A percentile compares a stretch with the other conserved stretches of the same genome.
phyloP scores from a whole-genome alignment of 2,888 invertebrate species.

The Scrobipalpa costella region DNA sequence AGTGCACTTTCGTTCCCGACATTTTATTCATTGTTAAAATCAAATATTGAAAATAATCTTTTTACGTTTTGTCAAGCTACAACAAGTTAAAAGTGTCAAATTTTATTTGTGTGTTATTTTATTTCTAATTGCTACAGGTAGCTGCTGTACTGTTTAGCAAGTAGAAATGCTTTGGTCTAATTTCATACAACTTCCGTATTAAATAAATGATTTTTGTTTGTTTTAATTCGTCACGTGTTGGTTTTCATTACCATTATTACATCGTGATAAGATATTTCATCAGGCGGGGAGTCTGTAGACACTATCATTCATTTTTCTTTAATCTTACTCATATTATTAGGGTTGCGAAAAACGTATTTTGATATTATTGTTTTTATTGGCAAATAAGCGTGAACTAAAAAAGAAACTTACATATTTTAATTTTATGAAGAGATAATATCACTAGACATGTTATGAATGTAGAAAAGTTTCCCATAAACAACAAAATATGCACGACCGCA shows the following conservation, averaged over 20 bases:
- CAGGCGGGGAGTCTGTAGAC: neutral
- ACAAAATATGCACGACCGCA: too few relatives aligned
- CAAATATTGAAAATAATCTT: neutral
- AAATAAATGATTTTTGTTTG: conserved; percentile 31
- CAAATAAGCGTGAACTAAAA: too few relatives aligned
- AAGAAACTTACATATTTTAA: too few relatives aligned
- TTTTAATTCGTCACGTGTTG: conserved; percentile 27
- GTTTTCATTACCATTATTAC: neutral
- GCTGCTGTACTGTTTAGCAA: neutral
- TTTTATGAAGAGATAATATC: too few relatives aligned
- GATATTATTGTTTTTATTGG: neutral
- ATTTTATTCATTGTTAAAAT: neutral
- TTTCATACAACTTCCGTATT: neutral
- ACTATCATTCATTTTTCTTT: neutral
- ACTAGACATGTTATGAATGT: too few relatives aligned
- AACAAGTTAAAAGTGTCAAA: too few relatives aligned
- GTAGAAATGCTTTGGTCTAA: neutral
- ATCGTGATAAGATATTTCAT: neutral
- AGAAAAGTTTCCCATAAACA: too few relatives aligned
- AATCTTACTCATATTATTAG: neutral
- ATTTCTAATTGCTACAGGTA: neutral
- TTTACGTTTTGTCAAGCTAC: too few relatives aligned
- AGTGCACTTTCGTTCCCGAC: conserved; percentile 21
- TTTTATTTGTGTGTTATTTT: neutral
- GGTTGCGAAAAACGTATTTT: neutral